These are phyloP conservation scores for Trypoxylon attenuatum DNA, from an alignment of 2,888 invertebrate genomes.

Conservation along the genomic window DNA sequence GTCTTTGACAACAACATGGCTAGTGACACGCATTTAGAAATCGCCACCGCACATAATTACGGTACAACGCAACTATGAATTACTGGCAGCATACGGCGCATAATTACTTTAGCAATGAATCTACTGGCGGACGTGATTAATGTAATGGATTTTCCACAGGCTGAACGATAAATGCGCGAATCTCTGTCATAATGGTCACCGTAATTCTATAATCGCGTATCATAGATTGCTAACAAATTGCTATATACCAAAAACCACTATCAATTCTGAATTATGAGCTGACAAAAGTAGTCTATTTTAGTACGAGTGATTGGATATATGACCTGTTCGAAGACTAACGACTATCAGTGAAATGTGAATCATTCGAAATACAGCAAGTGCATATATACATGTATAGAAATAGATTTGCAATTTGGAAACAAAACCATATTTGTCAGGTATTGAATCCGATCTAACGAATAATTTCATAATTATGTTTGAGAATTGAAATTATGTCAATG, in stretches of 20 bases:
- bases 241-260: conserved; percentile 27
- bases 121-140: conserved; percentile 39
- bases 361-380: too few relatives aligned
- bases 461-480: too few relatives aligned
- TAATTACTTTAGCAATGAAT: conserved; percentile 52
- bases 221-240: conserved; percentile 22
- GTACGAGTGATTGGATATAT: too few relatives aligned
- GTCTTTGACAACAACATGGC: conserved; percentile 28
- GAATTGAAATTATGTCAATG: too few relatives aligned
- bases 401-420: too few relatives aligned
- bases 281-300: too few relatives aligned
- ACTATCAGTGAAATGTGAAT: too few relatives aligned
- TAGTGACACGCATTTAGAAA: conserved; percentile 32
- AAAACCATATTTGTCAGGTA: too few relatives aligned
- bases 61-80: conserved; percentile 45
- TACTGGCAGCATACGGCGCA: conserved; percentile 41
- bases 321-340: too few relatives aligned
- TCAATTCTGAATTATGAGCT: conserved; percentile 2
- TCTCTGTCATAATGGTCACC: conserved; percentile 47
- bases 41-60: conserved; percentile 42
- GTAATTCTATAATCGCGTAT: conserved; percentile 30
- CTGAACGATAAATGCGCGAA: conserved; percentile 49
- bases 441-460: too few relatives aligned
- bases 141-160: conserved; percentile 42
- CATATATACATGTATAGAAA: too few relatives aligned